Percentiles rank a stretch among this genome's conserved stretches.
Evolutionary conservation across 2,888 invertebrate genomes (phyloP).

Genomic region (Tipula lateralis): DNA sequence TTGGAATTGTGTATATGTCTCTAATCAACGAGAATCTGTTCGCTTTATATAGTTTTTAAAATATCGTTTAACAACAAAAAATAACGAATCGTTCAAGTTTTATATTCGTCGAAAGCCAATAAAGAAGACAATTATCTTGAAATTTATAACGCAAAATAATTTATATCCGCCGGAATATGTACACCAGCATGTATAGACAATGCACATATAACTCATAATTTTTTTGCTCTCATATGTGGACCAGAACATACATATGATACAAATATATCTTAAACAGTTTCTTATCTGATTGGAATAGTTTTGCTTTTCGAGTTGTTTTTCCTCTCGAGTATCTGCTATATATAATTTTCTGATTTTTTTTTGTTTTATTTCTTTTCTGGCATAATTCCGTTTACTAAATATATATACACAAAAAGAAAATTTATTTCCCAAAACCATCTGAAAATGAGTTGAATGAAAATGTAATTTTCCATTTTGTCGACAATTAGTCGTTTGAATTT

Average conservation of each 20-base stretch:
- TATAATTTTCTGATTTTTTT: neutral
- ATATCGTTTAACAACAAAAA: neutral
- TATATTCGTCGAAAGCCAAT: neutral
- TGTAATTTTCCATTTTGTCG: constrained; percentile 19
- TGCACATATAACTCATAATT: constrained; percentile 19
- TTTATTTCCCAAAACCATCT: neutral
- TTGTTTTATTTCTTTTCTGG: constrained; percentile 19
- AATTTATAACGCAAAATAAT: neutral
- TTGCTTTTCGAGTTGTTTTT: neutral
- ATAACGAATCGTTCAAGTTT: neutral
- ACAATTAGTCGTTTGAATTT: constrained; percentile 19
- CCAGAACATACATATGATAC: neutral
- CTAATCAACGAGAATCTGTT: neutral
- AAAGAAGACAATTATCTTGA: neutral
- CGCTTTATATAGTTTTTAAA: neutral
- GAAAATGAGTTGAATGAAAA: constrained; percentile 24
- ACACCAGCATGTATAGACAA: neutral
- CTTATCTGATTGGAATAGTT: constrained; percentile 24
- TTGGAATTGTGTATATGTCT: neutral
- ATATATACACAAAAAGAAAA: neutral
- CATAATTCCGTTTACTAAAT: neutral
- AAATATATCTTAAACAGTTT: neutral
- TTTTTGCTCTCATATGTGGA: neutral
- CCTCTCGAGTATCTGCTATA: neutral
- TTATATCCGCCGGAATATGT: neutral